Evolutionary conservation across 2,113 vertebrate species (phyloP).

Genomic region (Chascanopsetta lugubris): DNA sequence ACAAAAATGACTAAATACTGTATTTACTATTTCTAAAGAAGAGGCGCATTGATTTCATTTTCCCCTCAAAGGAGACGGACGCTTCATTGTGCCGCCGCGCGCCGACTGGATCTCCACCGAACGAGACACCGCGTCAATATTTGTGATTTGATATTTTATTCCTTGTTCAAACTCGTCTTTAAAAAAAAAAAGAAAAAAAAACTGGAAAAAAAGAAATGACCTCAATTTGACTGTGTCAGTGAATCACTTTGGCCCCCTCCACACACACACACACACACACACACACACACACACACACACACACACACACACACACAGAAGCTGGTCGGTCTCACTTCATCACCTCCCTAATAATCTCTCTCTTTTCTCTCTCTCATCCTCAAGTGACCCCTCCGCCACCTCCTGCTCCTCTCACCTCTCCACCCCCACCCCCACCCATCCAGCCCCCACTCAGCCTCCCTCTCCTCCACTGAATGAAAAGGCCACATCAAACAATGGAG

Average conservation of each 20-base stretch:
- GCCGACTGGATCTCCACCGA: neutral
- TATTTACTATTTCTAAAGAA: too few relatives aligned
- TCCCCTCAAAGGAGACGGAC: too few relatives aligned
- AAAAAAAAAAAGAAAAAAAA: neutral
- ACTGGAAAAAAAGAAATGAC: neutral
- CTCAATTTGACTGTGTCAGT: slow-evolving; percentile 12
- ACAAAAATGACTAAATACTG: too few relatives aligned
- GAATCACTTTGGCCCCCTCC: slow-evolving; percentile 3
- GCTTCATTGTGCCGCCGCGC: too few relatives aligned
- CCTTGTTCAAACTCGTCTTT: slow-evolving; percentile 2
- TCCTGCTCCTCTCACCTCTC: neutral
- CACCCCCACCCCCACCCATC: slow-evolving; percentile 4
- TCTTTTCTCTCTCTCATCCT: slow-evolving; percentile 33
- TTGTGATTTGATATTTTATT: slow-evolving; percentile 12
- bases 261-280: slow-evolving; percentile 6
- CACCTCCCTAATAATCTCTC: slow-evolving; percentile 29
- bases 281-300: slow-evolving; percentile 9
- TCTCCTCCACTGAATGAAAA: slow-evolving; percentile 48
- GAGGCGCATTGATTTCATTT: too few relatives aligned
- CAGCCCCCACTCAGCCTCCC: slow-evolving; percentile 8
- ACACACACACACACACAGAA: slow-evolving; percentile 2
- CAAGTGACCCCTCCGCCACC: slow-evolving; percentile 3
- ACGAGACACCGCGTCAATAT: neutral
- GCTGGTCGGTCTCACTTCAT: slow-evolving; percentile 33
- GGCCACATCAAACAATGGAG: slow-evolving; percentile 66